These are phyloP conservation scores for Drosophila infuscata DNA, from an alignment of 2,888 invertebrate species.

Conservation along the genomic window DNA sequence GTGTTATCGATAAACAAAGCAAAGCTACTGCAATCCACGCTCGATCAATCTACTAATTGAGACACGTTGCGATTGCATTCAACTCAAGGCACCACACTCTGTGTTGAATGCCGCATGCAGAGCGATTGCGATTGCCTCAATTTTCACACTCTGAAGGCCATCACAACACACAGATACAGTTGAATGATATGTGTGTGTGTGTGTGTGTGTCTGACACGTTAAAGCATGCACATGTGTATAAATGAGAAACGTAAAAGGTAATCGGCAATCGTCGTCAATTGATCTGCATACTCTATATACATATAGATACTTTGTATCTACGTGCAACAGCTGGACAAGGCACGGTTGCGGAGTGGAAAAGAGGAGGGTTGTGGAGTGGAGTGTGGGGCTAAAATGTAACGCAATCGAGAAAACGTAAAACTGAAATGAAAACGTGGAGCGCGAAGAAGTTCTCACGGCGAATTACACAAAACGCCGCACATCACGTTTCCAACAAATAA, in stretches of 20 bases:
- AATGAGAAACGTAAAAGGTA: constrained; percentile 27
- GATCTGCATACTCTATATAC: constrained; percentile 46
- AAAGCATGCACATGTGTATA: constrained; percentile 19
- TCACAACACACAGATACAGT: background rate
- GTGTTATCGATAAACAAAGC: constrained; percentile 6
- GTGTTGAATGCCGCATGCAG: constrained; percentile 23
- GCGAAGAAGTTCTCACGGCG: constrained; percentile 76
- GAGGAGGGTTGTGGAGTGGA: background rate
- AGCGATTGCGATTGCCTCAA: constrained; percentile 65
- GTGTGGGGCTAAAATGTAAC: constrained; percentile 11
- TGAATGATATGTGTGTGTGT: constrained; percentile 42
- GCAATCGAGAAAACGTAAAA: constrained; percentile 36
- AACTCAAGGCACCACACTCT: constrained; percentile 40
- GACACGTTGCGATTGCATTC: constrained; percentile 32
- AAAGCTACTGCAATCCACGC: constrained; percentile 22
- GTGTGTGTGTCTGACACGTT: constrained; percentile 18
- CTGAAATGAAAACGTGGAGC: constrained; percentile 51
- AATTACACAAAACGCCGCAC: constrained; percentile 80
- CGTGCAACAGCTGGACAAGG: constrained; percentile 22
- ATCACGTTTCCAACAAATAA: constrained; percentile 69
- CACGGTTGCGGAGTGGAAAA: background rate
- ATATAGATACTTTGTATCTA: constrained; percentile 15
- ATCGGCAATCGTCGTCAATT: constrained; percentile 53
- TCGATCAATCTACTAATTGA: constrained; percentile 52
- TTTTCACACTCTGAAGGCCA: constrained; percentile 77